Percentiles rank a stretch among this genome's conserved stretches.
These are phyloP conservation scores for Ormyrus rosae DNA, from an alignment of 2,888 invertebrate genomes.

Conservation along the genomic window DNA sequence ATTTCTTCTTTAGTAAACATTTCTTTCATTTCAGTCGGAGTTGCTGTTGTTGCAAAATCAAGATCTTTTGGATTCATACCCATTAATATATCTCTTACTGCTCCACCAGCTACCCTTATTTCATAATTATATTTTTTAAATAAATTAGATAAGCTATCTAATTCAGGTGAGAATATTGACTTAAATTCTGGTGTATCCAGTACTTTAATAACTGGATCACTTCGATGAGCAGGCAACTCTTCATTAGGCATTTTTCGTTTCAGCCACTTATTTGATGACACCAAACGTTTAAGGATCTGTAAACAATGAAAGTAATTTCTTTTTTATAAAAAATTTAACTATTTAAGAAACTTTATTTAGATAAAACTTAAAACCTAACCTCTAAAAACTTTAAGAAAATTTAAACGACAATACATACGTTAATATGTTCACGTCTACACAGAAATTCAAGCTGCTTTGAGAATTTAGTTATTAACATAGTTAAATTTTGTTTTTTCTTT, in stretches of 20 bases:
- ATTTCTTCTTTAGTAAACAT: conserved; percentile 91
- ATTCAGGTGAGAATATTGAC: conserved; percentile 89
- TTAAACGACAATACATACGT: conserved; percentile 33
- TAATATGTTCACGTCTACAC: conserved; percentile 29
- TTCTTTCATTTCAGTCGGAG: conserved; percentile 95
- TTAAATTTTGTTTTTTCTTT: conserved; percentile 1
- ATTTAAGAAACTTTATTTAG: too few relatives aligned
- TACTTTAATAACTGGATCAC: conserved; percentile 83
- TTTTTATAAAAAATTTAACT: neutral
- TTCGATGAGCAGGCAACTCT: conserved; percentile 74
- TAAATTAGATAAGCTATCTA: conserved; percentile 82
- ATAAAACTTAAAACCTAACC: conserved; percentile 32
- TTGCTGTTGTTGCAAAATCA: conserved; percentile 98
- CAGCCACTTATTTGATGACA: conserved; percentile 36
- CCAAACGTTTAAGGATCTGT: conserved; percentile 42
- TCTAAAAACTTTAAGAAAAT: neutral
- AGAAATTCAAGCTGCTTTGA: conserved; percentile 16
- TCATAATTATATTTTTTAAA: conserved; percentile 91
- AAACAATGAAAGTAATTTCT: neutral
- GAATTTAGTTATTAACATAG: conserved; percentile 27
- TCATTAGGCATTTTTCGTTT: conserved; percentile 55
- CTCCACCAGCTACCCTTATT: conserved; percentile 96
- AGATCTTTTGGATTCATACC: conserved; percentile 90
- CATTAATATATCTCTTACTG: conserved; percentile 93
- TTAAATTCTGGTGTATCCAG: conserved; percentile 86